Conservation (phyloP, 2,888 invertebrate genomes). For the Empis livida region DNA sequence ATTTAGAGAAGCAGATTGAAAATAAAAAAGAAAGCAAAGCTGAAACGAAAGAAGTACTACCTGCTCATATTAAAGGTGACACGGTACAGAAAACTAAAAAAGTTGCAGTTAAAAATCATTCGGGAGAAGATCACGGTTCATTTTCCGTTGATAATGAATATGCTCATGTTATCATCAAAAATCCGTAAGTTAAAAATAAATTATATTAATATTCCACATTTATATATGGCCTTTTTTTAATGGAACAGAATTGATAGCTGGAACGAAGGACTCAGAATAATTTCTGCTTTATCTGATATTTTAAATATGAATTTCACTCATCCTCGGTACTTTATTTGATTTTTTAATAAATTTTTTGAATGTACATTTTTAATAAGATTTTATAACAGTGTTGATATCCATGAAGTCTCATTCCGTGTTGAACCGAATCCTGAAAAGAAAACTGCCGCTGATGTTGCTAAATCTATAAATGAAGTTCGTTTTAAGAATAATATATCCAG, state of each 20-base stretch:
- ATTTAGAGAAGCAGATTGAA: conserved; percentile 4
- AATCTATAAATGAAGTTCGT: conserved; percentile 33
- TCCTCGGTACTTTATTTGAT: conserved; percentile 4
- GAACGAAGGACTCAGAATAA: conserved; percentile 60
- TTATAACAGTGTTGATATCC: conserved; percentile 47
- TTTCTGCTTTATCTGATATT: conserved; percentile 53
- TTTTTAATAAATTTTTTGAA: conserved; percentile 30
- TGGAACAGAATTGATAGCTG: conserved; percentile 45
- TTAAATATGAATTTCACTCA: conserved; percentile 39
- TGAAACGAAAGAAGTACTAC: conserved; percentile 29
- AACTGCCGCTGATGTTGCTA: conserved; percentile 34
- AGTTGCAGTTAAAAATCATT: conserved; percentile 31
- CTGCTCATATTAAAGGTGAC: conserved; percentile 28
- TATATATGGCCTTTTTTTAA: background rate
- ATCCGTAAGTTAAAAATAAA: conserved; percentile 42
- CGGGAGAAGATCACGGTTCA: conserved; percentile 41
- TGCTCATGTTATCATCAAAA: conserved; percentile 64
- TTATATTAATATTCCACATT: background rate
- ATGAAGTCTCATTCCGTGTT: conserved; percentile 48
- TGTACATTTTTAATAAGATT: background rate
- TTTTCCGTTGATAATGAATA: conserved; percentile 62
- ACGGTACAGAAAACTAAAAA: conserved; percentile 27
- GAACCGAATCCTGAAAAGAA: conserved; percentile 36
- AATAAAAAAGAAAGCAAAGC: conserved; percentile 14
- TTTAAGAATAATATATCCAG: conserved; percentile 54